A percentile compares a stretch with the other conserved stretches of the same genome.
These are phyloP conservation scores for Opisthograptis luteolata DNA, from an alignment of 2,888 invertebrate species.

Conservation along the genomic window DNA sequence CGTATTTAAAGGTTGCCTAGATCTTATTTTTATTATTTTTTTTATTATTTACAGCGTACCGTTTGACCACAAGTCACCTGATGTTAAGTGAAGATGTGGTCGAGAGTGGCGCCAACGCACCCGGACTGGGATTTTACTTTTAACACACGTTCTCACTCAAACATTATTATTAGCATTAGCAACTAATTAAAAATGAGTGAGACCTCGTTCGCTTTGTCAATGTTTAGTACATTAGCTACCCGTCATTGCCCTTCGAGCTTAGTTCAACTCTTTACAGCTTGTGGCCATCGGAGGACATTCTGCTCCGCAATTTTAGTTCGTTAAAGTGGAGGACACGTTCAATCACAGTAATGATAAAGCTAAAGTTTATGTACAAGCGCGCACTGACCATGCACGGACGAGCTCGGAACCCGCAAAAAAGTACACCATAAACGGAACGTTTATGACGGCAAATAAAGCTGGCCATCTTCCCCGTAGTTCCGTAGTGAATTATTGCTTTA, in stretches of 20 bases:
- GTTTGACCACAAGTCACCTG: no score
- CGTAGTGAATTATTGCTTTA: slow-evolving; percentile 85
- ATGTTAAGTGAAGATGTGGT: no score
- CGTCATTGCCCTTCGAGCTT: background rate
- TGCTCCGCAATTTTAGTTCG: slow-evolving; percentile 27
- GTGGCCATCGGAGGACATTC: slow-evolving; percentile 21
- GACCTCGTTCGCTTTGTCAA: background rate
- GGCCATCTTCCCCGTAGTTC: slow-evolving; percentile 81
- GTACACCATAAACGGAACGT: slow-evolving; percentile 80
- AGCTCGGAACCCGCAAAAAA: slow-evolving; percentile 70
- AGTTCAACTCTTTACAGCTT: slow-evolving; percentile 36
- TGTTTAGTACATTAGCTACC: slow-evolving; percentile 7
- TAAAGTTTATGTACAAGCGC: slow-evolving; percentile 69
- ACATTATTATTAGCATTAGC: no score
- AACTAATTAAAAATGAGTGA: no score
- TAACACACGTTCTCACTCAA: no score
- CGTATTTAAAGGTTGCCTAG: background rate
- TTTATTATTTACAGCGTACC: no score
- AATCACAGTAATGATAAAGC: slow-evolving; percentile 67
- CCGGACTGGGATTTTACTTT: no score
- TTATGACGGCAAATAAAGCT: slow-evolving; percentile 83
- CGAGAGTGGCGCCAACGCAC: no score
- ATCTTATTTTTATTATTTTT: no score
- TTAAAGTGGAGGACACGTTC: slow-evolving; percentile 51
- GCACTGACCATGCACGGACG: slow-evolving; percentile 49